Evolutionary conservation across 1,140 invertebrate genomes (phyloP), one percentile per base, ranked within the genome.

Genomic region (Lasaia peninsularis): DNA sequence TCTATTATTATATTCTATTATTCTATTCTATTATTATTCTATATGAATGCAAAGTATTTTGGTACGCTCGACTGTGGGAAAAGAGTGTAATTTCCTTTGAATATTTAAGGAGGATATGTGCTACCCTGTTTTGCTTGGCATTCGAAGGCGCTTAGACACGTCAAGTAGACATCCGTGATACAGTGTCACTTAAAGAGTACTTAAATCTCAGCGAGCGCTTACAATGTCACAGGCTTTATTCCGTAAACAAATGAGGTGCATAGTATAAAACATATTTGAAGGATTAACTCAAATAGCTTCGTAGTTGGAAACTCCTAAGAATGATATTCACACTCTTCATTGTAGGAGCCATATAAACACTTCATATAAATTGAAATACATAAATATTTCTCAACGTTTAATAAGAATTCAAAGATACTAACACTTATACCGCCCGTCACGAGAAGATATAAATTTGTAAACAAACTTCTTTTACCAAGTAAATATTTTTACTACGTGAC

Each of bases 71-170:
- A 1, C 1, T 14, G 8, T 14, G 1, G 9, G 6, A n/a, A 37
- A 37, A 40, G 16, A 12, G 16, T 40, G 1, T 40, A 40, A 18
- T 40, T 40, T 40, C 14, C 35, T 18, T 40, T 40, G 16, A 40
- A 40, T 18, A 6, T 18, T 2, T 40, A 40, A 40, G 37, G 3
- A 2, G 37, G 37, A 40, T 16, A 14, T 40, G 16, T 18, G 37
- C 37, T 40, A 9, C 14, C 37, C 37, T 40, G 12, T 35, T 40
- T 40, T 40, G 37, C 37, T 8, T 40, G 37, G 7, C 37, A 40
- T 16, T 40, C 16, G 37, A 40, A 40, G 14, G 37, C 16, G 37
- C 37, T 40, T 40, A 40, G 37, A 40, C 37, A 40, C 37, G 37
- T 40, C 37, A 40, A 40, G 37, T 40, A 18, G 37, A 18, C 37